These are phyloP conservation scores for Cuniculus paca DNA, from an alignment of 2,797 vertebrate species.

Conservation along the genomic window DNA sequence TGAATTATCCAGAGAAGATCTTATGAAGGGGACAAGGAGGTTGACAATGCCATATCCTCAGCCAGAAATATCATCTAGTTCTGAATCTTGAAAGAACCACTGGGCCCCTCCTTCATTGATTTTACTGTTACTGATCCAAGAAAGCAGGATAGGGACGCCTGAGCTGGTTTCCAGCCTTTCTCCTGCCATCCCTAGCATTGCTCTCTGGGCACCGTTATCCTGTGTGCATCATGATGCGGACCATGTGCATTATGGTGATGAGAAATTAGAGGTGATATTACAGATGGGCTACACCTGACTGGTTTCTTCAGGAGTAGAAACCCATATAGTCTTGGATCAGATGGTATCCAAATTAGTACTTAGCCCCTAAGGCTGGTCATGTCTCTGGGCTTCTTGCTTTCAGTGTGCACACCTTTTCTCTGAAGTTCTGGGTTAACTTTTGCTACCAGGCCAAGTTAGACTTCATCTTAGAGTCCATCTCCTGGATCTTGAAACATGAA, in stretches of 20 bases:
- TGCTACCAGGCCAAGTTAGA: not conserved
- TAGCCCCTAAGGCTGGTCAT: not conserved
- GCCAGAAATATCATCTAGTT: slow-evolving; percentile 33
- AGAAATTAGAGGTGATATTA: not conserved
- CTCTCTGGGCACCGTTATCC: not conserved
- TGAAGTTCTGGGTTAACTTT: not conserved
- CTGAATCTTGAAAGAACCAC: not conserved
- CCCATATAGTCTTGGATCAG: not conserved
- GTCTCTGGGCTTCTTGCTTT: not conserved
- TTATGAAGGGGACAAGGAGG: slow-evolving; percentile 12
- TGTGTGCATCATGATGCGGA: not conserved
- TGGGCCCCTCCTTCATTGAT: not conserved
- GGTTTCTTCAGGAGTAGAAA: not conserved
- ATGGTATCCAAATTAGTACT: not conserved
- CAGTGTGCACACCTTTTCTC: not conserved
- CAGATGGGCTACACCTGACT: not conserved
- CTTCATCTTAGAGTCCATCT: not conserved
- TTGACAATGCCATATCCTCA: not conserved
- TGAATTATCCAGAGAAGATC: slow-evolving; percentile 39
- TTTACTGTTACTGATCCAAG: not conserved
- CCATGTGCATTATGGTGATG: not conserved
- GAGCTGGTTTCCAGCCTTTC: not conserved
- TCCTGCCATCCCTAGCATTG: not conserved
- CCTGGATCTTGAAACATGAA: not conserved
- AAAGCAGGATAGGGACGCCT: not conserved